Evolutionary conservation across 2,797 vertebrate species (phyloP).

Genomic region (Tarsius wallacei): DNA sequence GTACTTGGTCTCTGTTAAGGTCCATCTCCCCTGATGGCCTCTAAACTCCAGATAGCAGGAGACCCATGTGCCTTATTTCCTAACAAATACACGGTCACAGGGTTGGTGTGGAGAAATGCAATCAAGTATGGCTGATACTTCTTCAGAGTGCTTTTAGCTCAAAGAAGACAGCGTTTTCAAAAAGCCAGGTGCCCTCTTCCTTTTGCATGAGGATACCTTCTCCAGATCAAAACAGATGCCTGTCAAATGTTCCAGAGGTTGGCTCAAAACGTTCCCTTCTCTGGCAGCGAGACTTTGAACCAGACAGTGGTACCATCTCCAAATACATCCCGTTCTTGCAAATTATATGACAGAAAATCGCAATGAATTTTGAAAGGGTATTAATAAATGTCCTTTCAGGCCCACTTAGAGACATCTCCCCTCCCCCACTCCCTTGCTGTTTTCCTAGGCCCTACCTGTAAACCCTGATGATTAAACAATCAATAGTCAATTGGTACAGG

Average conservation of each 20-base stretch:
- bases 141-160: neutral
- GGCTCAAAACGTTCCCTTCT: neutral
- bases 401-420: neutral
- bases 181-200: neutral
- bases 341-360: neutral
- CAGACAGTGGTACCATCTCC: neutral
- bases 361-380: neutral
- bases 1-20: neutral
- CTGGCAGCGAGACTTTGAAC: neutral
- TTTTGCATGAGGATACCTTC: neutral
- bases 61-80: neutral
- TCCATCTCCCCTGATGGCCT: neutral
- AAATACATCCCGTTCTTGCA: neutral
- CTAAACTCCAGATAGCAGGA: neutral
- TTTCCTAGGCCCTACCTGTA: neutral
- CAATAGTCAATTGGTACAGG: neutral
- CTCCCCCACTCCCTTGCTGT: accelerated
- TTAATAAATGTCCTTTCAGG: neutral
- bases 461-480: neutral
- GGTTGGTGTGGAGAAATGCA: neutral
- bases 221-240: neutral
- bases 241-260: neutral
- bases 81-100: neutral
- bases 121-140: neutral
- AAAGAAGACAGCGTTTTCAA: neutral